Conservation (phyloP, 2,797 vertebrate species). For the Manis javanica region DNA sequence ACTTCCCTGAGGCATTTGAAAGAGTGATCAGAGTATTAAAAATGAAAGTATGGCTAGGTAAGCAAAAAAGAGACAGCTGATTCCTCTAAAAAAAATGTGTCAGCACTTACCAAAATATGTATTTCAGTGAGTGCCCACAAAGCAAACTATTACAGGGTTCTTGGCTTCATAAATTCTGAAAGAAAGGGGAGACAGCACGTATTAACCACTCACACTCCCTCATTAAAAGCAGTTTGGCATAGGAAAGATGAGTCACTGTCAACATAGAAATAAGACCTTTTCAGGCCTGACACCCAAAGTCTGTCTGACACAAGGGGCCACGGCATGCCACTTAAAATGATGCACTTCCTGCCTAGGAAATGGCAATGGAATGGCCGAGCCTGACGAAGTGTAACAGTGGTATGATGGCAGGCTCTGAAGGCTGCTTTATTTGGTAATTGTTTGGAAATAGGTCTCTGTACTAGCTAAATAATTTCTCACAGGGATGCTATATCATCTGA, state of each 20-base stretch:
- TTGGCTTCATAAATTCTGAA: not conserved
- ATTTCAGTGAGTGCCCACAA: not conserved
- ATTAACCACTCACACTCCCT: not conserved
- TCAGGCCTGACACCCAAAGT: not conserved
- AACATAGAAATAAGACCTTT: not conserved
- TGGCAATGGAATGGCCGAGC: not conserved
- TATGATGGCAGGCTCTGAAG: constrained; percentile 35
- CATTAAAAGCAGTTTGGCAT: not conserved
- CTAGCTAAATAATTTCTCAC: constrained; percentile 69
- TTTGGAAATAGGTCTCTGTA: constrained; percentile 64
- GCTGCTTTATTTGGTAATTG: constrained; percentile 65
- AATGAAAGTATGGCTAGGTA: constrained; percentile 62
- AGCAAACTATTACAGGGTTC: constrained; percentile 10
- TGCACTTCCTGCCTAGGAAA: not conserved
- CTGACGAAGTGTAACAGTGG: not conserved
- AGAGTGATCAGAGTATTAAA: constrained; percentile 57
- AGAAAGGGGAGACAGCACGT: not conserved
- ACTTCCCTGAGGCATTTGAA: constrained; percentile 62
- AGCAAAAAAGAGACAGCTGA: constrained; percentile 66
- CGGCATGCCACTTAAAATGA: not conserved
- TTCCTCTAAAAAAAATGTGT: not conserved
- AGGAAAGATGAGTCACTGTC: not conserved
- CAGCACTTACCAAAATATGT: constrained; percentile 70
- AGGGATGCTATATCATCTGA: constrained; percentile 53
- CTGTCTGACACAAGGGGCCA: not conserved